Percentiles rank a stretch among this genome's conserved stretches.
phyloP scores from a whole-genome alignment of 2,113 vertebrate genomes.

The Hymenochirus boettgeri region DNA sequence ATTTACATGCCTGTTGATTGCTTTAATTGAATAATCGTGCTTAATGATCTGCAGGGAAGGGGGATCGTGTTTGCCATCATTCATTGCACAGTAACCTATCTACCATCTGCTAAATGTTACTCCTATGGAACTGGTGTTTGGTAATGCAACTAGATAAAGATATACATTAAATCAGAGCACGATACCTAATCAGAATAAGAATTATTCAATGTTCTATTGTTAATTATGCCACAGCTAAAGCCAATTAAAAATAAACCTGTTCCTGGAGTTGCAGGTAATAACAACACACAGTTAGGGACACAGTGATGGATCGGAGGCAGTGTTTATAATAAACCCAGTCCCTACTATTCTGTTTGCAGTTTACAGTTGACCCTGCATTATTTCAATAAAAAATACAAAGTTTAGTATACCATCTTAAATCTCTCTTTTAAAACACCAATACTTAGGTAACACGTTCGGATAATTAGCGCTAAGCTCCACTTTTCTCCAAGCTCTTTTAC shows the following conservation, averaged over 20 bases:
- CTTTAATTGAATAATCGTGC: slow-evolving; percentile 25
- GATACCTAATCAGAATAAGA: slow-evolving; percentile 33
- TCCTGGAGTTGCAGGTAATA: neutral
- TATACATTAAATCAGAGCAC: slow-evolving; percentile 34
- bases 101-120: neutral
- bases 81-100: slow-evolving; percentile 12
- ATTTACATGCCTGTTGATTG: slow-evolving; percentile 55
- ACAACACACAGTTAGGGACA: neutral
- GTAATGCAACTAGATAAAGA: slow-evolving; percentile 27
- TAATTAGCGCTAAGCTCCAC: no score
- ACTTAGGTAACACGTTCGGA: no score
- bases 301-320: neutral
- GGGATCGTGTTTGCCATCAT: slow-evolving; percentile 6
- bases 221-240: slow-evolving; percentile 16
- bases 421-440: no score
- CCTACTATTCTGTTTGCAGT: no score
- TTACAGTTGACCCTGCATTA: no score
- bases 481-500: no score
- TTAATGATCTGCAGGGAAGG: neutral
- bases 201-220: slow-evolving; percentile 32
- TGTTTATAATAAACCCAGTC: no score
- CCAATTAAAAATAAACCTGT: neutral
- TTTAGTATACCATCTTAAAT: no score
- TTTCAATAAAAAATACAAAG: no score
- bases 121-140: slow-evolving; percentile 2